phyloP scores from a whole-genome alignment of 2,888 invertebrate species.

The Mythimna lalbum region DNA sequence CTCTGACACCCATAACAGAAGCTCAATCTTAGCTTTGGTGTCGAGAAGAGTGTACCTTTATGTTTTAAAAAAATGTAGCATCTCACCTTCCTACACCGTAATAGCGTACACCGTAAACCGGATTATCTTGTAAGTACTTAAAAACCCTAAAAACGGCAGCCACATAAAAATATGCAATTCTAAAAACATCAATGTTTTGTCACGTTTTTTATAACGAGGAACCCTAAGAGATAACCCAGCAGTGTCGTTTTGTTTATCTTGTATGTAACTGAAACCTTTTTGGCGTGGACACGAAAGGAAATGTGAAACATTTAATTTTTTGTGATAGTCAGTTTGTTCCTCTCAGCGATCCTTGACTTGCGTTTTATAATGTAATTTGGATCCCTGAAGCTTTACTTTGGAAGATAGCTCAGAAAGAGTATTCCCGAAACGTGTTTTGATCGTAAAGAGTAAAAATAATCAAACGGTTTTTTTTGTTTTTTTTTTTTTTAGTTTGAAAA shows the following conservation, averaged over 20 bases:
- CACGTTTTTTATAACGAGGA: conserved; percentile 28
- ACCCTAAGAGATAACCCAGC: conserved; percentile 38
- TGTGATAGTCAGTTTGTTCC: background rate
- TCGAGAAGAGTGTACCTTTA: too few relatives aligned
- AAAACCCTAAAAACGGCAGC: conserved; percentile 14
- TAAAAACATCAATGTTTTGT: conserved; percentile 44
- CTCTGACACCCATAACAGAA: too few relatives aligned
- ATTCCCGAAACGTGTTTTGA: too few relatives aligned
- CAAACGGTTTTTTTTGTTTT: too few relatives aligned
- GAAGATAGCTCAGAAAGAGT: background rate
- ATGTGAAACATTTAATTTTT: conserved; percentile 37
- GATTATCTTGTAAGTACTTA: conserved; percentile 25
- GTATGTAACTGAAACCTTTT: conserved; percentile 42
- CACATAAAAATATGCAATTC: conserved; percentile 45
- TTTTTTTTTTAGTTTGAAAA: too few relatives aligned
- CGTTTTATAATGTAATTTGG: conserved; percentile 30
- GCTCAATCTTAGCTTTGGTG: too few relatives aligned
- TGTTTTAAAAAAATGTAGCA: background rate
- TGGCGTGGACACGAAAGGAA: conserved; percentile 23
- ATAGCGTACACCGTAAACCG: conserved; percentile 4
- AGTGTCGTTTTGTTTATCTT: conserved; percentile 52
- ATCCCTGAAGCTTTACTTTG: background rate
- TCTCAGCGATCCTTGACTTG: background rate
- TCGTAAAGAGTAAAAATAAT: too few relatives aligned
- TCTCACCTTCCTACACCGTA: background rate